phyloP scores from a whole-genome alignment of 2,113 vertebrate species.

The Hyaena hyaena region DNA sequence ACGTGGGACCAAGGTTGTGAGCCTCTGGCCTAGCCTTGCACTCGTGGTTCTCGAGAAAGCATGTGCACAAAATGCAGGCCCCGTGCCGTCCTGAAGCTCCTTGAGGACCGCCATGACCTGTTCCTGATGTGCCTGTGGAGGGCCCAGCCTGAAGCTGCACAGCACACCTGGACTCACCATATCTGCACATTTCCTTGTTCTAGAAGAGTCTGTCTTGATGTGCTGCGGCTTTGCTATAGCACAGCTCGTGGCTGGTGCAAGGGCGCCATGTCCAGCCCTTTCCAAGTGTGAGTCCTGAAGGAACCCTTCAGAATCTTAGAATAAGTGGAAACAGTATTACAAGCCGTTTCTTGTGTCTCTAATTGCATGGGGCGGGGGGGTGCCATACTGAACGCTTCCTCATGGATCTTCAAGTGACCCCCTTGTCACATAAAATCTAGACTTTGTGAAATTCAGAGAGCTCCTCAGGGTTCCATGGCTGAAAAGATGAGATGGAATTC shows the following conservation, averaged over 20 bases:
- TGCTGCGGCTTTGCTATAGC: too few relatives aligned
- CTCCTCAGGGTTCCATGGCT: background rate
- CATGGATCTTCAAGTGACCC: fast-evolving
- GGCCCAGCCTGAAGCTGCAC: background rate
- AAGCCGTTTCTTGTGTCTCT: background rate
- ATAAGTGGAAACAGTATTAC: background rate
- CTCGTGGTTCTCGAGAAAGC: background rate
- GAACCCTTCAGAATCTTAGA: background rate
- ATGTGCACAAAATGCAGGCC: fast-evolving
- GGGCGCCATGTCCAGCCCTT: background rate
- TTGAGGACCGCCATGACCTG: fast-evolving
- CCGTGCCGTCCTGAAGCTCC: background rate
- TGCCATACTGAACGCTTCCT: fast-evolving
- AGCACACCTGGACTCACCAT: background rate
- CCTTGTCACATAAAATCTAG: background rate
- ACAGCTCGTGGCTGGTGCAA: background rate
- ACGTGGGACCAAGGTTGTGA: too few relatives aligned
- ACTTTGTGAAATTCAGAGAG: background rate
- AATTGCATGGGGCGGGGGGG: background rate
- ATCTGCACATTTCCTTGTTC: fast-evolving
- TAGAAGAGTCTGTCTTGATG: background rate
- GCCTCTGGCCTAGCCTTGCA: fast-evolving
- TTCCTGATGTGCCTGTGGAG: too few relatives aligned
- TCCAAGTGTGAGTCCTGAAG: background rate
- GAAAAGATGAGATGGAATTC: background rate